phyloP scores from a whole-genome alignment of 2,113 vertebrate species.

The Fregata magnificens region DNA sequence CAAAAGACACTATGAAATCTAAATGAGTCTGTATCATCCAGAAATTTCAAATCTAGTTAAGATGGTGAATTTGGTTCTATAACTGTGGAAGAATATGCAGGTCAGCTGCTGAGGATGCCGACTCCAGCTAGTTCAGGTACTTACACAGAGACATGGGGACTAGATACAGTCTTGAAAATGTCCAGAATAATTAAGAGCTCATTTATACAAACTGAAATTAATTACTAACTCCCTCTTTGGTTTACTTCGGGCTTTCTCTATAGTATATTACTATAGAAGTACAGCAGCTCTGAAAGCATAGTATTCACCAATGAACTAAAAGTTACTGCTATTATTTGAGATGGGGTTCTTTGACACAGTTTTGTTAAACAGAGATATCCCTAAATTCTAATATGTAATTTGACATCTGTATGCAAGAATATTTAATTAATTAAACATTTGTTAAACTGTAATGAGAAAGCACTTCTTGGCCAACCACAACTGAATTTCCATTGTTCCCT shows the following conservation, averaged over 20 bases:
- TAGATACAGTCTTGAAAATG: not conserved
- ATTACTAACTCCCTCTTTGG: not conserved
- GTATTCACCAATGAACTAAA: not conserved
- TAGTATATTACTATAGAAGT: not conserved
- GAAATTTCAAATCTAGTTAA: not conserved
- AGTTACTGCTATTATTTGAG: not conserved
- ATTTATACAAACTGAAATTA: not conserved
- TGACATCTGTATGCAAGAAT: not conserved
- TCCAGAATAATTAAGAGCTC: not conserved
- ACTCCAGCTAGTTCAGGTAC: not conserved
- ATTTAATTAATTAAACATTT: slow-evolving; percentile 12
- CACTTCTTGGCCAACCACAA: not conserved
- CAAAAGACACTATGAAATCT: not conserved
- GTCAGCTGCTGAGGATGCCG: not conserved
- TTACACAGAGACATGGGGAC: not conserved
- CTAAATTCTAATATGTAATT: slow-evolving; percentile 10
- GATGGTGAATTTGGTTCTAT: not conserved
- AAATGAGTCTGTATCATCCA: not conserved
- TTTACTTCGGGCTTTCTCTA: not conserved
- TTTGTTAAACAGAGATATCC: not conserved
- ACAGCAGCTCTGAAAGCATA: not conserved
- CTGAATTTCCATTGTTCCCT: not conserved
- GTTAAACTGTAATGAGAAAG: not conserved
- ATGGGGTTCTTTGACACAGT: not conserved
- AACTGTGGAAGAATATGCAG: not conserved